Base-by-base conservation (phyloP, 1,140 invertebrate species). In the Goniozus legneri region DNA sequence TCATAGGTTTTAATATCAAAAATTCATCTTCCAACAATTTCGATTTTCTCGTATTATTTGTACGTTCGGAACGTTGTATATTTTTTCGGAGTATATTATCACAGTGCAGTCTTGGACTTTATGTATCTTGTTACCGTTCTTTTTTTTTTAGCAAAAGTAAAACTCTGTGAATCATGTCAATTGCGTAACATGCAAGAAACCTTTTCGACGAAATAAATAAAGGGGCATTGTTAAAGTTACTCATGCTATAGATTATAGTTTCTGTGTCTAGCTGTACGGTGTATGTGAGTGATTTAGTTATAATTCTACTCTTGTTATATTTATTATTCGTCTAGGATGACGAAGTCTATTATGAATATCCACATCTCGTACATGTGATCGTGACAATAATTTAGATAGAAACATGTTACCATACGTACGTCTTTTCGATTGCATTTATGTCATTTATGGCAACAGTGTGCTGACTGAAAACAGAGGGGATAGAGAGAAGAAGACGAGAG, bases 191-290 rank as follows among this genome's bases (percentile, higher is more conserved):
- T 32, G 36, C 40, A 46, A 50, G 41, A 46, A 50, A 60, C 35
- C 39, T 49, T 41, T 50, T 52, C 45, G 37, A 59, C 57, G 54
- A 62, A 47, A 61, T 49, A 56, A 62, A 68, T 64, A 67, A 68
- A 68, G 61, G 59, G 62, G 62, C 60, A 67, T 68, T 68, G 65
- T 67, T 68, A 64, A 68, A 67, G 64, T 67, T 67, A 67, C 37
- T 57, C 44, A 51, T 38, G 56, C 58, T 64, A 54, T 58, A 61
- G 52, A 50, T 58, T 52, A 60, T 56, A 58, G 50, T 64, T 49
- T 52, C 47, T 54, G 61, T 53, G 44, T 58, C 36, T 54, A 49
- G 45, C 48, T 48, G 52, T 58, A 44, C 58, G 49, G 18, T 44
- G 44, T 16, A 36, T 59, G 57, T 42, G 33, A 51, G 39, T 59